Evolutionary conservation across 2,888 invertebrate species (phyloP).

Genomic region (Aspidiotus destructor): DNA sequence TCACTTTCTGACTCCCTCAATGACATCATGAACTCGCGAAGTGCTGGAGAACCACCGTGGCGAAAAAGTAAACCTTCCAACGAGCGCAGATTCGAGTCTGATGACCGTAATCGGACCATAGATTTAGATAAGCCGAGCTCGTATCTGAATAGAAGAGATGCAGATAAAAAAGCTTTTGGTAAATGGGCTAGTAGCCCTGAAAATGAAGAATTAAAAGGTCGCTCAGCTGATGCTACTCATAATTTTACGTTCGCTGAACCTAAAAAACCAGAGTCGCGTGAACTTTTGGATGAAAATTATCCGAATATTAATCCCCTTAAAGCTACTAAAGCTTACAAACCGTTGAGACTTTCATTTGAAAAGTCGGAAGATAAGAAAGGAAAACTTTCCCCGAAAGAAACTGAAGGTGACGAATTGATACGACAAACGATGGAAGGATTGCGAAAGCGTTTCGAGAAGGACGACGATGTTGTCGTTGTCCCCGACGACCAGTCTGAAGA

Average conservation of each 20-base stretch:
- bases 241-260: not conserved
- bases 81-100: not conserved
- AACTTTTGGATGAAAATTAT: constrained; percentile 23
- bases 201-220: not conserved
- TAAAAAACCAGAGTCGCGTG: not conserved
- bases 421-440: not conserved
- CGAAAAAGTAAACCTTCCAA: not conserved
- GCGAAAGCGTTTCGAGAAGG: not conserved
- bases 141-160: not conserved
- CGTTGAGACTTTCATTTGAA: not conserved
- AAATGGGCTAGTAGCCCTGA: not conserved
- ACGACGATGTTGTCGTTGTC: constrained; percentile 18
- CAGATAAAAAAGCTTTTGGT: constrained; percentile 6
- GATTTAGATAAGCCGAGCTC: not conserved
- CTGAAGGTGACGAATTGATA: not conserved
- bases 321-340: not conserved
- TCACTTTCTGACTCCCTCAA: not conserved
- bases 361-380: not conserved
- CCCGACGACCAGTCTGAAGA: constrained; percentile 1
- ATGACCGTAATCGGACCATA: not conserved
- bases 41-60: not conserved
- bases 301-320: constrained; percentile 1
- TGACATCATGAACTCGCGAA: not conserved
- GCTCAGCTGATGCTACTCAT: not conserved
- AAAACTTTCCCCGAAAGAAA: constrained; percentile 5